A percentile compares a stretch with the other conserved stretches of the same genome.
Conservation (phyloP, 2,113 vertebrate genomes). For the Fulica atra region DNA sequence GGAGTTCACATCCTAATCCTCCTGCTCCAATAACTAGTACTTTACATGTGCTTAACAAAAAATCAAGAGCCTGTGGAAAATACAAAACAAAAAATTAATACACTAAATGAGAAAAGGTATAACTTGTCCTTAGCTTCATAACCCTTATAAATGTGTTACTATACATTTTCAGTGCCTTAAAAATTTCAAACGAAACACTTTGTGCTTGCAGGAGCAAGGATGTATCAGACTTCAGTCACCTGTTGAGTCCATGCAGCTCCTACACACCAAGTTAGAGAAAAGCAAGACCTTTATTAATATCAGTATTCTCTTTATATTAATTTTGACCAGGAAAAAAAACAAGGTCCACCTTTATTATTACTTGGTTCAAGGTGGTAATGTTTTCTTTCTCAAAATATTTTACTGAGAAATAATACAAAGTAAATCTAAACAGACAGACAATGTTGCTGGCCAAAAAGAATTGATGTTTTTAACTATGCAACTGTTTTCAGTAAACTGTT, state of each 20-base stretch:
- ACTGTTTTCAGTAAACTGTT: not conserved
- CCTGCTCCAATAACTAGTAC: conserved; percentile 94
- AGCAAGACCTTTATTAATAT: not conserved
- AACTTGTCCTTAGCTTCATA: not conserved
- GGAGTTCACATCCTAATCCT: conserved; percentile 95
- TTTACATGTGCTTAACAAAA: conserved; percentile 93
- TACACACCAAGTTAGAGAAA: not conserved
- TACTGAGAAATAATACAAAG: not conserved
- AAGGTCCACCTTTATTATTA: not conserved
- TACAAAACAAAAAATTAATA: conserved; percentile 64
- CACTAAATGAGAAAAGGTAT: not conserved
- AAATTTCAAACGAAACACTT: not conserved
- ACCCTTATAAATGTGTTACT: not conserved
- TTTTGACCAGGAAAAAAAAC: not conserved
- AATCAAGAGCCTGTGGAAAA: conserved; percentile 86
- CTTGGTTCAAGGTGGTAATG: not conserved
- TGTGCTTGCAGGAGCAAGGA: not conserved
- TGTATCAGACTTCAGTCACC: not conserved
- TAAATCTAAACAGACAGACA: not conserved
- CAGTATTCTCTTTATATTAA: not conserved
- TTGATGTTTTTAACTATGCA: not conserved
- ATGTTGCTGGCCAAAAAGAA: not conserved
- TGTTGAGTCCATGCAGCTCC: not conserved
- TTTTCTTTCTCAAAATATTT: not conserved
- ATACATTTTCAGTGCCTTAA: not conserved